Conservation (phyloP, 2,888 invertebrate species). For the Parelbella ahira region DNA sequence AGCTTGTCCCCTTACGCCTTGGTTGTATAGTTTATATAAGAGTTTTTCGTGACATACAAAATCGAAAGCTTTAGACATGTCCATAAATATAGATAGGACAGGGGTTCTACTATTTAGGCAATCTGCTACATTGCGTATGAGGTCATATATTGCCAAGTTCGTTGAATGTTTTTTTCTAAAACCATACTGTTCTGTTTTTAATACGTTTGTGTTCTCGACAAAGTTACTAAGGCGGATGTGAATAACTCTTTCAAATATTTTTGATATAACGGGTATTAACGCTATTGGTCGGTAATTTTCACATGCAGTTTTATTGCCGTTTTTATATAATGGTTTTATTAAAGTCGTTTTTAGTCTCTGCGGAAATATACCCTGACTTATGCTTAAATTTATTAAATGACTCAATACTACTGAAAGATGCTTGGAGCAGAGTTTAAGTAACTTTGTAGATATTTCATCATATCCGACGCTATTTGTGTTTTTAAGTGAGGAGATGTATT, state of each 20-base stretch:
- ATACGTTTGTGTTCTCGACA: not conserved
- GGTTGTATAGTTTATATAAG: constrained; percentile 14
- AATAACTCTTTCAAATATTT: constrained; percentile 15
- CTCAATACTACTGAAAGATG: not conserved
- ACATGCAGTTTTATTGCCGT: not conserved
- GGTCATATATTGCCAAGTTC: constrained; percentile 14
- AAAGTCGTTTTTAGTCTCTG: constrained; percentile 13
- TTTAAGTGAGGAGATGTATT: constrained; percentile 10
- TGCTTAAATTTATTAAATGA: constrained; percentile 15
- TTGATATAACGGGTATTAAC: constrained; percentile 9
- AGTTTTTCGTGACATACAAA: constrained; percentile 26
- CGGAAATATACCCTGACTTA: constrained; percentile 8
- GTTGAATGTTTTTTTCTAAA: constrained; percentile 16
- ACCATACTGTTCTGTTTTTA: constrained; percentile 9
- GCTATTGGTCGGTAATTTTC: constrained; percentile 21
- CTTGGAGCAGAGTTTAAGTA: not conserved
- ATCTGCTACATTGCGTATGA: not conserved
- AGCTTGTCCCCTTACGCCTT: constrained; percentile 15
- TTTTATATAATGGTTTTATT: constrained; percentile 17
- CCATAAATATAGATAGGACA: constrained; percentile 24
- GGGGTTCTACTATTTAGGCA: constrained; percentile 7
- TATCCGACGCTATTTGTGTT: constrained; percentile 14
- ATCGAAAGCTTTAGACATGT: constrained; percentile 31
- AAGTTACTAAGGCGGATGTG: not conserved
- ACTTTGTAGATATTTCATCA: constrained; percentile 4